phyloP scores from a whole-genome alignment of 2,888 invertebrate species.

The Clitarchus hookeri region DNA sequence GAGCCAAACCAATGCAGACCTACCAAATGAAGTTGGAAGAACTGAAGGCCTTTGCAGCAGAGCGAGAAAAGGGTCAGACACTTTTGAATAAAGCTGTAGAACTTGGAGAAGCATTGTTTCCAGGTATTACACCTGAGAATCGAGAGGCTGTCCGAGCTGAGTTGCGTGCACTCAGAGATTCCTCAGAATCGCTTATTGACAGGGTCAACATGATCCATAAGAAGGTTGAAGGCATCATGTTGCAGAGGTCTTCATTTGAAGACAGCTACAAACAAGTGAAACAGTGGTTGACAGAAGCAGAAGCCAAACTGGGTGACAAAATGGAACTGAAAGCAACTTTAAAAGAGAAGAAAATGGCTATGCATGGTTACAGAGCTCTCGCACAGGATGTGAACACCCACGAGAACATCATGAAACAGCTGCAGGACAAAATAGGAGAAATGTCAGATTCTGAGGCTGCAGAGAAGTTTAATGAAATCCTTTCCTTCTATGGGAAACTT shows the following conservation, averaged over 20 bases:
- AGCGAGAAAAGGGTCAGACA: slow-evolving; percentile 78
- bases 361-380: slow-evolving; percentile 78
- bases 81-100: slow-evolving; percentile 80
- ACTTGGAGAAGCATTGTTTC: slow-evolving; percentile 85
- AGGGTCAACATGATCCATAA: slow-evolving; percentile 83
- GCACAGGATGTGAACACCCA: slow-evolving; percentile 87
- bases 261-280: slow-evolving; percentile 86
- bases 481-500: slow-evolving; percentile 71
- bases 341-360: slow-evolving; percentile 84
- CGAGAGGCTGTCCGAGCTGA: slow-evolving; percentile 84
- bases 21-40: slow-evolving; percentile 74
- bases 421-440: slow-evolving; percentile 79
- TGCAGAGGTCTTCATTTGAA: slow-evolving; percentile 91
- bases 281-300: slow-evolving; percentile 83
- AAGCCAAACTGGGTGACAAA: slow-evolving; percentile 72
- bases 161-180: slow-evolving; percentile 76
- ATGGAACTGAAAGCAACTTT: slow-evolving; percentile 77
- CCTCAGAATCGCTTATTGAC: slow-evolving; percentile 83
- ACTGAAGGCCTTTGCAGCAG: slow-evolving; percentile 71
- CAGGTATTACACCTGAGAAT: slow-evolving; percentile 84
- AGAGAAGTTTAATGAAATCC: slow-evolving; percentile 72
- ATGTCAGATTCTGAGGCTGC: slow-evolving; percentile 81
- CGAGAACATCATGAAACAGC: slow-evolving; percentile 79
- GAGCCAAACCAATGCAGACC: slow-evolving; percentile 69
- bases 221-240: slow-evolving; percentile 84